phyloP scores from a whole-genome alignment of 2,113 vertebrate genomes.

The Callithrix jacchus region DNA sequence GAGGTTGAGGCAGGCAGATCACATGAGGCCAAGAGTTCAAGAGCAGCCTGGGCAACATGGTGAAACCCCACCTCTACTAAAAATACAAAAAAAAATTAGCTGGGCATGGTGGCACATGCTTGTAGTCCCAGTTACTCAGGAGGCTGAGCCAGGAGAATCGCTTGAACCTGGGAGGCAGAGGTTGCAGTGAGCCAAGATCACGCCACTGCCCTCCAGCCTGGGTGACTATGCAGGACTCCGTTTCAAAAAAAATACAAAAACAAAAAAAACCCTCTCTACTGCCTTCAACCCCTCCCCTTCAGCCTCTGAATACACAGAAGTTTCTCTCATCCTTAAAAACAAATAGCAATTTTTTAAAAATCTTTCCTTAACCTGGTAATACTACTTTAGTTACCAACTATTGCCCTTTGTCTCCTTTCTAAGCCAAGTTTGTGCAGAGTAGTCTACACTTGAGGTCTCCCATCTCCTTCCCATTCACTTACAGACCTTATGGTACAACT shows the following conservation, averaged over 20 bases:
- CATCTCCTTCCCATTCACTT: neutral
- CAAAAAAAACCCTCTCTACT: neutral
- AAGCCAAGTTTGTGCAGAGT: neutral
- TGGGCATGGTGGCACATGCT: too few relatives aligned
- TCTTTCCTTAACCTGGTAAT: neutral
- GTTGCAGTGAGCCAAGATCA: too few relatives aligned
- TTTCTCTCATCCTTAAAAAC: neutral
- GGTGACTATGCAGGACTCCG: too few relatives aligned
- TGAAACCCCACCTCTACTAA: too few relatives aligned
- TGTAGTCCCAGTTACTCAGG: too few relatives aligned
- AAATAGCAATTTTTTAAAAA: neutral
- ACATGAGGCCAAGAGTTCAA: too few relatives aligned
- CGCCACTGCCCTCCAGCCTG: too few relatives aligned
- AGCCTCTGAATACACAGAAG: neutral
- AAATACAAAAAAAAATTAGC: too few relatives aligned
- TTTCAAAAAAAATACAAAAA: neutral
- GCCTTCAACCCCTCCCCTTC: neutral
- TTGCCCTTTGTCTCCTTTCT: neutral
- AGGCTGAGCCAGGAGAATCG: too few relatives aligned
- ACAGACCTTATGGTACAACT: neutral
- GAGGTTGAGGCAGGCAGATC: too few relatives aligned
- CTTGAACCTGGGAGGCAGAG: too few relatives aligned
- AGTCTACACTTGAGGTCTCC: neutral
- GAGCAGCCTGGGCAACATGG: too few relatives aligned
- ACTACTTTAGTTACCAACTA: neutral